Evolutionary conservation across 23 tunicate species (phyloP).

Genomic region (Ascidia mentula): DNA sequence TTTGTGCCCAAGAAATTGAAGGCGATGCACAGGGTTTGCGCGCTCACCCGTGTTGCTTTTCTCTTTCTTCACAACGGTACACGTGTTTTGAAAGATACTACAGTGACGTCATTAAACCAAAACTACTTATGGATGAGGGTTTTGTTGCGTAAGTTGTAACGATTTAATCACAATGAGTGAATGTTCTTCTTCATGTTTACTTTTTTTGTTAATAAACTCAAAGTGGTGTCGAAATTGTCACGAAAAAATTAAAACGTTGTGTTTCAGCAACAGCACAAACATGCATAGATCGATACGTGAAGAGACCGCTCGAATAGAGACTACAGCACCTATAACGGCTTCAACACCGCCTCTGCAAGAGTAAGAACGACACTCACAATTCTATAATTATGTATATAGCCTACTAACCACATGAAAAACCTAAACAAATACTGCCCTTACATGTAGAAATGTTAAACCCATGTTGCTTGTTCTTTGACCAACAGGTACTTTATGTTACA

Average conservation of each 20-base stretch:
- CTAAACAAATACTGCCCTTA: too few species aligned
- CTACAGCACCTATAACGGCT: background rate
- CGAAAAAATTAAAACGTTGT: background rate
- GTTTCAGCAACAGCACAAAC: background rate
- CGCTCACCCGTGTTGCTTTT: constrained; percentile 2
- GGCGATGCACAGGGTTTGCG: background rate
- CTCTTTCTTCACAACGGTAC: constrained; percentile 11
- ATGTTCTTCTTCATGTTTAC: background rate
- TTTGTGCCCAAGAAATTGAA: background rate
- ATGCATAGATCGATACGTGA: background rate
- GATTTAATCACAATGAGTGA: background rate
- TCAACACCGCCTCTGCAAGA: background rate
- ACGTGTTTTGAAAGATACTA: background rate
- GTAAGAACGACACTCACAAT: too few species aligned
- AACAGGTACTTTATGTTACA: too few species aligned
- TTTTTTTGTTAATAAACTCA: too few species aligned
- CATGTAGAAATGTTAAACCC: too few species aligned
- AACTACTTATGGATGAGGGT: background rate
- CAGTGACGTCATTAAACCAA: background rate
- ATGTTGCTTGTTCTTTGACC: too few species aligned
- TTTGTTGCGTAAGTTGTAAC: background rate
- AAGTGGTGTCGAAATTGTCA: background rate
- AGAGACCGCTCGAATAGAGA: background rate
- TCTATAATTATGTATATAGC: too few species aligned
- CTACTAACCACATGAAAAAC: too few species aligned